Evolutionary conservation across 2,888 invertebrate genomes (phyloP).

Genomic region (Leucophenga maculata): DNA sequence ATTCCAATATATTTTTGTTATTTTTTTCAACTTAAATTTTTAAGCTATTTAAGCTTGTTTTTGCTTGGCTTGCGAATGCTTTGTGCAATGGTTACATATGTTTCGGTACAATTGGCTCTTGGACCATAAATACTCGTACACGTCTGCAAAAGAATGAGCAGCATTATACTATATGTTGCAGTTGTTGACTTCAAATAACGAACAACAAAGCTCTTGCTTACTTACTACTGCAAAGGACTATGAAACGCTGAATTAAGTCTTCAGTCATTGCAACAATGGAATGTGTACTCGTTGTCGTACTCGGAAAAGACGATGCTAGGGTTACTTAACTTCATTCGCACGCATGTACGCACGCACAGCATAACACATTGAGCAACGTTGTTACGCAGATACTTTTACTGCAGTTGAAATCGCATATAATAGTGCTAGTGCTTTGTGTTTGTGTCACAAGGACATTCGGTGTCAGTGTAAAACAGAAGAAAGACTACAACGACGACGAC

Average conservation of each 20-base stretch:
- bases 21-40: too few species aligned
- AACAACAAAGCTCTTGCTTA: background rate
- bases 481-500: background rate
- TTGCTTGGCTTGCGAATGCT: too few species aligned
- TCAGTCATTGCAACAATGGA: conserved; percentile 59
- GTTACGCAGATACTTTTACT: background rate
- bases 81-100: too few species aligned
- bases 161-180: background rate
- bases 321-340: conserved; percentile 64
- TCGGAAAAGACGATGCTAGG: conserved; percentile 34
- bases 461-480: background rate
- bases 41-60: too few species aligned
- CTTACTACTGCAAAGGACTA: background rate
- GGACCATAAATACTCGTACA: too few species aligned
- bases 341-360: conserved; percentile 31
- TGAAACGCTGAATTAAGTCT: conserved; percentile 56
- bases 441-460: conserved; percentile 19
- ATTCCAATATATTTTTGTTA: too few species aligned
- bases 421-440: conserved; percentile 8
- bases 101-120: too few species aligned
- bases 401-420: background rate
- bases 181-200: conserved; percentile 1
- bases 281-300: conserved; percentile 45
- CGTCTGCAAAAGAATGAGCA: background rate
- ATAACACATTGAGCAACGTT: background rate